phyloP scores from a whole-genome alignment of 2,113 vertebrate species.

The Pristiophorus japonicus region DNA sequence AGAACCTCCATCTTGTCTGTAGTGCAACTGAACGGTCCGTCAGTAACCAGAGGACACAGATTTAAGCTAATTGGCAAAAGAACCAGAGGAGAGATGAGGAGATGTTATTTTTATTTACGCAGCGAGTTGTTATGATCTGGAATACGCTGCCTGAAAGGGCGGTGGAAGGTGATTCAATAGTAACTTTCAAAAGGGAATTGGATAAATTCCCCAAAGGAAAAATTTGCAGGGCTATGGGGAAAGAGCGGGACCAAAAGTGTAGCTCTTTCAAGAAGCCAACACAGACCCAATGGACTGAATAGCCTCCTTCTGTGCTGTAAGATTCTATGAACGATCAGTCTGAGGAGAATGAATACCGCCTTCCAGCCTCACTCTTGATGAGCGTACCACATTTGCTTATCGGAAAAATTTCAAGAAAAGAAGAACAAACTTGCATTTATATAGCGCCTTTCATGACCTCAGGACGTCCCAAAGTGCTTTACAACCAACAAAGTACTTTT shows the following conservation, averaged over 20 bases:
- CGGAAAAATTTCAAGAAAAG: not conserved
- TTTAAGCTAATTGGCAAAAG: not conserved
- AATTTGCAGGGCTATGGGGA: not conserved
- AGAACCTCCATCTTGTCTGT: not conserved
- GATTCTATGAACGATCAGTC: not conserved
- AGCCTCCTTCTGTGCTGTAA: not conserved
- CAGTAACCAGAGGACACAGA: not conserved
- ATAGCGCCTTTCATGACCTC: not conserved
- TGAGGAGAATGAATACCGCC: not conserved
- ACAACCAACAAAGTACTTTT: not conserved
- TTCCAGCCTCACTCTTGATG: not conserved
- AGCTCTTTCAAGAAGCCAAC: not conserved
- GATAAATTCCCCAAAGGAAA: not conserved
- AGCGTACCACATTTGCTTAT: not conserved
- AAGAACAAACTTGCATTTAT: not conserved
- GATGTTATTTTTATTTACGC: not conserved
- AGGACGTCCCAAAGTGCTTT: not conserved
- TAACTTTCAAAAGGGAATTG: not conserved
- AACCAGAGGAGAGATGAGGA: not conserved
- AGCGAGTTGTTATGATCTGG: not conserved
- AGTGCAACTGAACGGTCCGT: not conserved
- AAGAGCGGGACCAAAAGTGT: not conserved
- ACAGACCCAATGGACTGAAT: not conserved
- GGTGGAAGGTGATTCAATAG: not conserved
- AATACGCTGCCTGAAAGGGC: not conserved